These are phyloP conservation scores for Oligia latruncula DNA, from an alignment of 2,888 invertebrate genomes.

Conservation along the genomic window DNA sequence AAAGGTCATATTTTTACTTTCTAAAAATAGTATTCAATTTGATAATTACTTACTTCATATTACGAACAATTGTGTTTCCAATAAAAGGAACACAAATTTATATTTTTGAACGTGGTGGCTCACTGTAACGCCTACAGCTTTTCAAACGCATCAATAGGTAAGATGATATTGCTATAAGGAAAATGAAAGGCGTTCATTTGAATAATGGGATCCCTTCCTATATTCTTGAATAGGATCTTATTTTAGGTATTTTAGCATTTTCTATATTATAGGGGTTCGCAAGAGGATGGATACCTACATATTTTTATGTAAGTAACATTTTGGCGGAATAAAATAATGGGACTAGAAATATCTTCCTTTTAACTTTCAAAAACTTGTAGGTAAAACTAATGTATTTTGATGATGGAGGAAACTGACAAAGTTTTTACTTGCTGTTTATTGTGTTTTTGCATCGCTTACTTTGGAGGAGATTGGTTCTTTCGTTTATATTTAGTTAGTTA, in stretches of 20 bases:
- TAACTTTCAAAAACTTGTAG: constrained; percentile 20
- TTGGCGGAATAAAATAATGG: constrained; percentile 32
- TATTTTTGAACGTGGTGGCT: constrained; percentile 9
- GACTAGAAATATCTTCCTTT: constrained; percentile 12
- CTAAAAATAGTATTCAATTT: constrained; percentile 12
- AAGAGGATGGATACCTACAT: constrained; percentile 38
- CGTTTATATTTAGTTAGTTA: background rate
- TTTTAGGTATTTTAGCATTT: constrained; percentile 60
- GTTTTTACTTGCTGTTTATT: constrained; percentile 26
- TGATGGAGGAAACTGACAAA: constrained; percentile 20
- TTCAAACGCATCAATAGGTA: constrained; percentile 44
- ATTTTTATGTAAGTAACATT: constrained; percentile 47
- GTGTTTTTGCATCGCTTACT: constrained; percentile 20
- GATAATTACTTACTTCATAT: constrained; percentile 32
- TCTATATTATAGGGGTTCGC: constrained; percentile 47
- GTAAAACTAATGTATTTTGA: constrained; percentile 20
- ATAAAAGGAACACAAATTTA: constrained; percentile 28
- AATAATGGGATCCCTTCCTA: constrained; percentile 61
- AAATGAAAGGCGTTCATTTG: constrained; percentile 68
- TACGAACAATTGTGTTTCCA: constrained; percentile 16
- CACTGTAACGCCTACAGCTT: constrained; percentile 45
- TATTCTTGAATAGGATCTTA: constrained; percentile 55
- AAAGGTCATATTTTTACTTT: constrained; percentile 2
- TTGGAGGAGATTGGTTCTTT: background rate
- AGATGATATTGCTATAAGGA: constrained; percentile 60